Evolutionary conservation across 2,888 invertebrate genomes (phyloP), one percentile per base, ranked within the genome.

Genomic region (Apeira syringaria): DNA sequence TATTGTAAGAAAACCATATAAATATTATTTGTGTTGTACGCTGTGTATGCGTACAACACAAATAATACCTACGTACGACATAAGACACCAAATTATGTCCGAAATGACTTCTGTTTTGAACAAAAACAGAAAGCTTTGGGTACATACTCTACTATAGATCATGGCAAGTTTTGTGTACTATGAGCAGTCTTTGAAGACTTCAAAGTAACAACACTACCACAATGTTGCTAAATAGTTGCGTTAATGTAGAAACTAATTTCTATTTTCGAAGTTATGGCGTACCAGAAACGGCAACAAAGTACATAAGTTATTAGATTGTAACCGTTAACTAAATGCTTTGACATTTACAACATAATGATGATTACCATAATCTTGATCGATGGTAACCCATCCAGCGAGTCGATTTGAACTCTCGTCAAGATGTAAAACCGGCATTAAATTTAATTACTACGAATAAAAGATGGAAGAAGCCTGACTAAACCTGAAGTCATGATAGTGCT

Each of bases 361-460:
- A 54, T 52, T 46, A 51, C 36, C 45, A 36, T 50, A 61, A 61
- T 56, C 34, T 48, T 54, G 53, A 57, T 59, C 40, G 45, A 39
- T 44, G 41, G 32, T 49, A 52, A 49, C 51, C 50, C 57, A 68
- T 61, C 64, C 50, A 44, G 47, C 53, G 59, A 69, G 64, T 65
- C 68, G 61, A 72, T 72, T 64, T 58, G 59, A 63, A 61, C 64
- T 68, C 57, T 42, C 65, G 59, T 68, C 59, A 61, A 74, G 74
- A 79, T 78, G 76, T 81, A 80, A 81, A 80, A 74, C 72, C 66
- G 70, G 64, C 75, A 76, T 81, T 80, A 79, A 80, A 77, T 77
- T 80, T 84, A 84, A 88, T 85, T 83, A 80, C 81, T 68, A 56
- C 59, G 72, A 77, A 82, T 81, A 82, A 81, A 84, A 83, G 77